These are phyloP conservation scores for Bursaphelenchus okinawaensis DNA, from an alignment of 2,888 invertebrate species.

Conservation along the genomic window DNA sequence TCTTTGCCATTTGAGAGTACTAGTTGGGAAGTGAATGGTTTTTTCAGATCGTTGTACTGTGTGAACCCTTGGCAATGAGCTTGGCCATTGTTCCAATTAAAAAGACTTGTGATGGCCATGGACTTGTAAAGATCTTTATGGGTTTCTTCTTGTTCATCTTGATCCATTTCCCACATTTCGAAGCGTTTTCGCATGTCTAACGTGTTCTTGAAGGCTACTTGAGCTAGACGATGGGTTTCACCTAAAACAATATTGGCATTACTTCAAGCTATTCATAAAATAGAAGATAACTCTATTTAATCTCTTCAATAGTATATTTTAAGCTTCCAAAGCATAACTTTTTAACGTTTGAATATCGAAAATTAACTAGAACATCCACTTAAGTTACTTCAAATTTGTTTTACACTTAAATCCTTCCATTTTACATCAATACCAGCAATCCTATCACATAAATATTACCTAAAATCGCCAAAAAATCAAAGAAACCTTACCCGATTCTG, in stretches of 20 bases:
- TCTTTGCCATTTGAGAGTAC: constrained; percentile 79
- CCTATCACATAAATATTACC: constrained; percentile 10
- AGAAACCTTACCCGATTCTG: constrained; percentile 27
- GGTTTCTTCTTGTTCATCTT: constrained; percentile 29
- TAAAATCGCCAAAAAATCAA: too few relatives aligned
- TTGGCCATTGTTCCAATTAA: constrained; percentile 52
- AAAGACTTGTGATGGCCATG: constrained; percentile 46
- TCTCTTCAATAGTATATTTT: neutral
- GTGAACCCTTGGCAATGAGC: constrained; percentile 42
- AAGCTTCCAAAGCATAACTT: too few relatives aligned
- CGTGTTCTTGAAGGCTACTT: constrained; percentile 44
- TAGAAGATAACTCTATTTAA: neutral
- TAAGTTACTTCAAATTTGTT: too few relatives aligned
- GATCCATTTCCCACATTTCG: constrained; percentile 37
- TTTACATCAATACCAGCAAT: too few relatives aligned
- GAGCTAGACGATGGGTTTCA: constrained; percentile 40
- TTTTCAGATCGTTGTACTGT: constrained; percentile 3
- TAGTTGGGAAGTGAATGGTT: constrained; percentile 73
- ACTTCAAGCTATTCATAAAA: neutral
- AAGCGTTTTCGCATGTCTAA: constrained; percentile 30
- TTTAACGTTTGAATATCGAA: too few relatives aligned
- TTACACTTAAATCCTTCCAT: too few relatives aligned
- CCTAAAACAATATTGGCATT: constrained; percentile 18
- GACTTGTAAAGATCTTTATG: constrained; percentile 29
- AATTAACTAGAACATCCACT: too few relatives aligned